Evolutionary conservation across 2,888 invertebrate genomes (phyloP).

Genomic region (Cancer borealis): DNA sequence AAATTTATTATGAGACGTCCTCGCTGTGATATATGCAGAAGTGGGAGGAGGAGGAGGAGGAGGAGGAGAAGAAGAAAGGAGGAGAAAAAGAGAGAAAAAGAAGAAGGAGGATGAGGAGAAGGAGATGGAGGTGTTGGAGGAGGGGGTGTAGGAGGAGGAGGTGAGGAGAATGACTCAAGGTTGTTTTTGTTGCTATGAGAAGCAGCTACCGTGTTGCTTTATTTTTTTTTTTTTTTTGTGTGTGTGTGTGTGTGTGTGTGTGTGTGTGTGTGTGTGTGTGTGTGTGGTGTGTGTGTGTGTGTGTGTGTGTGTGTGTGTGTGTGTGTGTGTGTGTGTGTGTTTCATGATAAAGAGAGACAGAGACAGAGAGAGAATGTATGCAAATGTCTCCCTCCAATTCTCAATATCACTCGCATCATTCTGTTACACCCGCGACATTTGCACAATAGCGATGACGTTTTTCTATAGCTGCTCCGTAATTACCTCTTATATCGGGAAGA

Average conservation of each 20-base stretch:
- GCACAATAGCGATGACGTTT: not conserved
- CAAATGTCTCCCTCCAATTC: not conserved
- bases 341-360: not conserved
- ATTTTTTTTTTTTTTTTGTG: too few species aligned
- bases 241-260: not conserved
- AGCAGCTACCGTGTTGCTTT: not conserved
- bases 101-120: not conserved
- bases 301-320: not conserved
- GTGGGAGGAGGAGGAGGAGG: not conserved
- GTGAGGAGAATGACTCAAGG: constrained; percentile 11
- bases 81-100: not conserved
- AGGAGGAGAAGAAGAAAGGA: not conserved
- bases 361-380: constrained; percentile 27
- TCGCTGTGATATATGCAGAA: constrained; percentile 43
- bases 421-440: not conserved
- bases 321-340: not conserved
- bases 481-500: not conserved
- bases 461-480: not conserved
- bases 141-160: not conserved
- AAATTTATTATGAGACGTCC: constrained; percentile 48
- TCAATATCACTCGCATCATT: not conserved
- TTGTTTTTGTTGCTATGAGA: not conserved
- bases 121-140: not conserved
- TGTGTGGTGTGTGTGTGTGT: not conserved
- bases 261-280: not conserved